Base-by-base conservation (phyloP, 2,113 vertebrate species). In the Illadopsis cleaveri region DNA sequence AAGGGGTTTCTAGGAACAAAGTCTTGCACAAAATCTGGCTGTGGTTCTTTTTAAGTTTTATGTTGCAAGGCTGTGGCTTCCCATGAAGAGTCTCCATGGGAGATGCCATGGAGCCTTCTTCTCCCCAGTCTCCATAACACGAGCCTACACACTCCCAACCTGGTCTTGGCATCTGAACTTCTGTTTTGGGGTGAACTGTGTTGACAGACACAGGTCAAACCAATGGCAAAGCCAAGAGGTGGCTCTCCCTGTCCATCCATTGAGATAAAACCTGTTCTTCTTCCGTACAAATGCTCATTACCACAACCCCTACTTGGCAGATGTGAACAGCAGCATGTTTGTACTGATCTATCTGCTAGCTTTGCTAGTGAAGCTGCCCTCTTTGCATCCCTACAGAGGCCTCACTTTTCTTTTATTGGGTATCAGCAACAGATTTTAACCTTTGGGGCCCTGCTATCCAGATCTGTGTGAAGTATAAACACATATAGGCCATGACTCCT, bases 51-150 rank as follows among this genome's bases (percentile, higher is more conserved):
- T 60, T 22, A 68, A 42, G 11, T 38, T 84, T 77, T 53, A 15
- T n/a, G 28, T 79, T 1, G 0, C 0, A 5, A n/a, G 47, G 28
- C 21, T 51, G 22, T 51, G 68, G 27, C 42, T 90, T 22, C 48
- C 45, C 50, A 23, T 1, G 1, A 8, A 14, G 3, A 23, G 4
- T 37, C 8, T 68, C 37, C 1, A 0, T 3, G 11, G 28, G n/a
- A 27, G 27, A 20, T 85, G n/a, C 56, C 3, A 0, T 14, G 37
- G 37, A 33, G 3, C 2, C 5, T 17, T 12, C 14, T 40, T 18
- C 37, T 38, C 45, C 70, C 37, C 1, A 1, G 9, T 35, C 40
- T 69, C 25, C 4, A 0, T 31, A 15, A 50, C 22, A 40, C 5
- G 10, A 5, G 1, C 13, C 24, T n/a, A 16, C 8, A 11, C 2